Conservation (phyloP, 2,797 vertebrate genomes). For the Bovichtus diacanthus region DNA sequence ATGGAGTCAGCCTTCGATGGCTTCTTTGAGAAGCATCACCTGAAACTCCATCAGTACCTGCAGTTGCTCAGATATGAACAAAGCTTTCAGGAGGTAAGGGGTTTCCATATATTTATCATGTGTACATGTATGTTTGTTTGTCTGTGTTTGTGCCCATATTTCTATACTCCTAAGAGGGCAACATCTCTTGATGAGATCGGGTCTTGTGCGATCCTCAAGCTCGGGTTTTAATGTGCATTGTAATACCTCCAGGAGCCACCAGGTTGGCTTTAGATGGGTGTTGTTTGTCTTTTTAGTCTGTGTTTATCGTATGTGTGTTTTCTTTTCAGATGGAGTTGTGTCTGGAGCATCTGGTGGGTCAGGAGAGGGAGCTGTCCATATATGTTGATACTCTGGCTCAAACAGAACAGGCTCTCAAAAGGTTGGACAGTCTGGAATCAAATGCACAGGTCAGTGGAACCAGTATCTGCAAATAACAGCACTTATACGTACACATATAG, state of each 20-base stretch:
- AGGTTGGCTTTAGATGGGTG: background rate
- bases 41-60: slow-evolving; percentile 96
- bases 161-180: background rate
- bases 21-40: slow-evolving; percentile 97
- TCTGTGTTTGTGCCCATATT: slow-evolving; percentile 11
- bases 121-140: background rate
- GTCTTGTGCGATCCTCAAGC: background rate
- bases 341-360: slow-evolving; percentile 86
- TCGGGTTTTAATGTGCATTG: background rate
- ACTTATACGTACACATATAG: background rate
- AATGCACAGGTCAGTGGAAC: slow-evolving; percentile 87
- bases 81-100: slow-evolving; percentile 92
- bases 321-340: slow-evolving; percentile 87
- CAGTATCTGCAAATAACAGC: background rate
- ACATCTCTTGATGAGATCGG: background rate
- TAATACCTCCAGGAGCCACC: background rate
- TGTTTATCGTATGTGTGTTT: slow-evolving; percentile 2
- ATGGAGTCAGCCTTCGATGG: slow-evolving; percentile 98
- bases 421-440: slow-evolving; percentile 86
- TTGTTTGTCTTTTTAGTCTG: background rate
- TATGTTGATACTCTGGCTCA: slow-evolving; percentile 85
- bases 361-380: slow-evolving; percentile 86
- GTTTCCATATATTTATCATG: background rate
- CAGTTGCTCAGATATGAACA: slow-evolving; percentile 94
- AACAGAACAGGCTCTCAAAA: slow-evolving; percentile 89